Evolutionary conservation across 2,797 vertebrate species (phyloP), one percentile per base, ranked within the genome.

Genomic region (Aldrovandia affinis): DNA sequence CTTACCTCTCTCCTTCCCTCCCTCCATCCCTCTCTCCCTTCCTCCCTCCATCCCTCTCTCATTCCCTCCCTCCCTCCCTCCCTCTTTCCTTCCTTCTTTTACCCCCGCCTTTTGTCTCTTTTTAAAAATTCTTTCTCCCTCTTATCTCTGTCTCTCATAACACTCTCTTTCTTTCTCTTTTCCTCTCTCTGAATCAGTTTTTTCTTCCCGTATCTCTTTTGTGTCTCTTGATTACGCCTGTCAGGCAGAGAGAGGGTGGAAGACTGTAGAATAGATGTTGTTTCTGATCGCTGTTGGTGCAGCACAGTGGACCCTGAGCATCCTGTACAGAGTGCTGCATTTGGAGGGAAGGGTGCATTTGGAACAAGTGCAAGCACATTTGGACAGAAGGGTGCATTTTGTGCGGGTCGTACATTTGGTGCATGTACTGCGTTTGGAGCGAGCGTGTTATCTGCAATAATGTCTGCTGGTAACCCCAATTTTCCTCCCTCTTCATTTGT

Each of bases 251-350:
- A 70, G 15, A 36, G 47, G 47, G 47, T 12, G 14, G 65, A 30
- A 30, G 33, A 30, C 65, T 15, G 65, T 36, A 6, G 65, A 70
- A 83, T 59, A 77, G 61, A n/a, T 78, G 82, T 82, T 84, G 52
- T 83, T 86, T 83, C 63, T 82, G 86, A 83, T 81, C 85, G 54
- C 39, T 70, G 82, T 79, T 82, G 83, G 83, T 75, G 81, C 57
- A 36, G 33, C 33, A 5, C 65, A 50, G 47, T 12, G 47, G 47
- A 50, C 47, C 15, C 36, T 39, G 36, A 39, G 18, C 65, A 39
- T 15, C 65, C 30, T 36, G 33, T 6, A 3, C 59, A 65, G 55
- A 61, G 84, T 59, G 57, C 82, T 81, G 81, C 68, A 84, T 83
- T 73, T 88, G 85, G 18, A 57, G 55, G 2, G 55, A 14, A 57